Conservation (phyloP, 2,113 vertebrate genomes). For the Catharus fuscescens region DNA sequence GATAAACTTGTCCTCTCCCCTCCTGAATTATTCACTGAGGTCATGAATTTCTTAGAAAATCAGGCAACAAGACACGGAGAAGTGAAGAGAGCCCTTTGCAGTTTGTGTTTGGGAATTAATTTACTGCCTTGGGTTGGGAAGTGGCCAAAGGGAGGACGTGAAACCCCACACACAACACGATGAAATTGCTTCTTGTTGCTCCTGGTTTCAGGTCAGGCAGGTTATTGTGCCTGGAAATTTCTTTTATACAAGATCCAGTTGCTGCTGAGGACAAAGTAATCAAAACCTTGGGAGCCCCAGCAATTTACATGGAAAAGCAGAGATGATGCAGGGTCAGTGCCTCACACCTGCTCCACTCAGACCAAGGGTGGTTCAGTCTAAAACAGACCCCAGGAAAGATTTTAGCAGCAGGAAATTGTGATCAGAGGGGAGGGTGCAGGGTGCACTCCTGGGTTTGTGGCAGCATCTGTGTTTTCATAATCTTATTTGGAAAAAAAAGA, state of each 20-base stretch:
- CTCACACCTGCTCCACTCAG: neutral
- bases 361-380: neutral
- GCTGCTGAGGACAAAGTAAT: neutral
- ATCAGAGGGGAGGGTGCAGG: neutral
- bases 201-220: neutral
- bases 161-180: neutral
- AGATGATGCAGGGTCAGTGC: neutral
- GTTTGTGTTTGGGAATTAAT: neutral
- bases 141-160: neutral
- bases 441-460: fast-evolving
- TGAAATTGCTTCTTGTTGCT: slow-evolving; percentile 14
- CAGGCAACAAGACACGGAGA: neutral
- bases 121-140: neutral
- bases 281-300: neutral
- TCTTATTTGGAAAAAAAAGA: neutral
- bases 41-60: neutral
- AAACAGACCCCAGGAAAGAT: neutral
- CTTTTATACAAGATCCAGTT: neutral
- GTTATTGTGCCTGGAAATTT: neutral
- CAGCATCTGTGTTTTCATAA: fast-evolving
- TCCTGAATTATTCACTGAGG: slow-evolving; percentile 1
- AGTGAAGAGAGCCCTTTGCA: neutral
- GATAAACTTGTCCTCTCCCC: neutral
- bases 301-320: neutral
- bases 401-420: neutral